Evolutionary conservation across 1,140 invertebrate species (phyloP).

Genomic region (Pinna nobilis): DNA sequence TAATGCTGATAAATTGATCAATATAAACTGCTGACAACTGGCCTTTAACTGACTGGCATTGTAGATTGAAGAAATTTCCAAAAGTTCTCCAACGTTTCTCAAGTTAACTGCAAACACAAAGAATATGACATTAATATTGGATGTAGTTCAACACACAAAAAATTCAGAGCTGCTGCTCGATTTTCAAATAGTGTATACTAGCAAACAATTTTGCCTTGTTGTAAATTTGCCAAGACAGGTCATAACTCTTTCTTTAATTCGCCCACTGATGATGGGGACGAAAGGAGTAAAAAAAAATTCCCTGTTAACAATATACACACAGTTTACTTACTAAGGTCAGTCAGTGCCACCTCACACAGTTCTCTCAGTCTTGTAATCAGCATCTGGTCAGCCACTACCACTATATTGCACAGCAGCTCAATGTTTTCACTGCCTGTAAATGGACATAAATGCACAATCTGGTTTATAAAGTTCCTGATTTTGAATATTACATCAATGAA

Average conservation of each 20-base stretch:
- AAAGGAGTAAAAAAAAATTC: no score
- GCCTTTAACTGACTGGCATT: conserved; percentile 81
- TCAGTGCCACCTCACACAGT: conserved; percentile 80
- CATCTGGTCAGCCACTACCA: conserved; percentile 83
- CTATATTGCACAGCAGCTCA: conserved; percentile 80
- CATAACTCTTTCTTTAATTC: no score
- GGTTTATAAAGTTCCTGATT: no score
- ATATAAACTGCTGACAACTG: conserved; percentile 83
- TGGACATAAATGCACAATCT: background rate
- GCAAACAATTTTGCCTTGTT: no score
- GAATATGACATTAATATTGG: background rate
- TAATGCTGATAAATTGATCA: conserved; percentile 81
- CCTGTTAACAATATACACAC: background rate
- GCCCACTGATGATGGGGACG: no score
- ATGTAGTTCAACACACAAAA: no score
- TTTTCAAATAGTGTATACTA: no score
- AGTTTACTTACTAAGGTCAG: conserved; percentile 73
- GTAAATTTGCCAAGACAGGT: no score
- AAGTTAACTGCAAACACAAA: conserved; percentile 76
- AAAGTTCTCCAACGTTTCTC: conserved; percentile 82
- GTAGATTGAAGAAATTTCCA: conserved; percentile 79
- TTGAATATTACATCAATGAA: no score
- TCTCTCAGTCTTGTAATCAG: conserved; percentile 81
- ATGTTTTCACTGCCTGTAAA: conserved; percentile 77
- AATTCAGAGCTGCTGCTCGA: no score